Conservation (phyloP, 2,888 invertebrate genomes). For the Morpho achilles region DNA sequence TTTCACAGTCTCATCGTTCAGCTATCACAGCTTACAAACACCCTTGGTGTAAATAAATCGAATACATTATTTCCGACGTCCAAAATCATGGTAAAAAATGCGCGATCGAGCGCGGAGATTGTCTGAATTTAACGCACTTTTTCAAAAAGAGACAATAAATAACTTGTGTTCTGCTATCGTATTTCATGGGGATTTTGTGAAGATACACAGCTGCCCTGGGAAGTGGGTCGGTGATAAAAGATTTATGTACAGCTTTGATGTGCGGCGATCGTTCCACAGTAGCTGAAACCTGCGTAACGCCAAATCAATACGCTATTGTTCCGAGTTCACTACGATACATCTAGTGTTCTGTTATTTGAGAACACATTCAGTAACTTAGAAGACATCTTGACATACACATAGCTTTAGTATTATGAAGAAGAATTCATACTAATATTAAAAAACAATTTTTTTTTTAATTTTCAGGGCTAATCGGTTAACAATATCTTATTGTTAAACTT, state of each 20-base stretch:
- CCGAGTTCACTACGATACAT: neutral
- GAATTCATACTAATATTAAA: too few relatives aligned
- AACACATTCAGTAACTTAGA: too few relatives aligned
- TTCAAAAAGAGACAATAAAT: constrained; percentile 30
- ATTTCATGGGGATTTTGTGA: constrained; percentile 28
- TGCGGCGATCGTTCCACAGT: neutral
- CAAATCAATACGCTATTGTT: constrained; percentile 11
- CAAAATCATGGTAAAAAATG: neutral
- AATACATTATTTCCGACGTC: too few relatives aligned
- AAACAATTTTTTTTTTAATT: too few relatives aligned
- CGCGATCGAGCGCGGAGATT: constrained; percentile 2
- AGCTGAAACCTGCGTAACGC: neutral
- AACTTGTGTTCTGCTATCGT: constrained; percentile 26
- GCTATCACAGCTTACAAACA: too few relatives aligned
- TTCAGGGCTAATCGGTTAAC: too few relatives aligned
- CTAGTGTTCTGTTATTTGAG: neutral
- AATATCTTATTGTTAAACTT: too few relatives aligned
- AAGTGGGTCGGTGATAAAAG: constrained; percentile 14
- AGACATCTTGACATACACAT: too few relatives aligned
- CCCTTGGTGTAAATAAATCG: too few relatives aligned
- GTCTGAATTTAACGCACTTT: constrained; percentile 16
- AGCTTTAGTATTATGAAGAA: too few relatives aligned
- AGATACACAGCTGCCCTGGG: constrained; percentile 26
- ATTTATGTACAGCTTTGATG: constrained; percentile 30
- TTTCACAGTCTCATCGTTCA: too few relatives aligned